phyloP scores from a whole-genome alignment of 2,113 vertebrate species.

The Hemicordylus capensis region DNA sequence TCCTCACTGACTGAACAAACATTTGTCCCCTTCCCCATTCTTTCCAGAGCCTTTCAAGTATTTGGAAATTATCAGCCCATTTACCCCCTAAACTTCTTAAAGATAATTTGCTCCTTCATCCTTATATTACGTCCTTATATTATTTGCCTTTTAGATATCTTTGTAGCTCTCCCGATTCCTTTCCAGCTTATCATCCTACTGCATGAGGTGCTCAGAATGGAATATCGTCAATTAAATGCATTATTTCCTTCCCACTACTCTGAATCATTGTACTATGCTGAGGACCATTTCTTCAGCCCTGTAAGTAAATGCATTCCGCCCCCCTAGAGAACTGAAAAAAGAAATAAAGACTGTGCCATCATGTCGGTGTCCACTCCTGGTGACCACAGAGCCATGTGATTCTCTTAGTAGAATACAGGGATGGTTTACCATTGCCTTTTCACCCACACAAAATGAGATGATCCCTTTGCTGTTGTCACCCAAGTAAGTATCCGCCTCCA shows the following conservation, averaged over 20 bases:
- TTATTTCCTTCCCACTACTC: neutral
- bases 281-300: neutral
- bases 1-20: neutral
- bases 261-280: neutral
- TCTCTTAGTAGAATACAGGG: no score
- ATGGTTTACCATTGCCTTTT: no score
- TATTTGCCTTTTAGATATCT: neutral
- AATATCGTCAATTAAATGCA: neutral
- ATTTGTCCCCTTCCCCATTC: neutral
- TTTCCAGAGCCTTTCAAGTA: neutral
- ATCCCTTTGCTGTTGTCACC: no score
- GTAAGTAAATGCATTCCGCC: neutral
- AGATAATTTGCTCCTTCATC: neutral
- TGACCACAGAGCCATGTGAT: no score
- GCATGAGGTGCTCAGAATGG: neutral
- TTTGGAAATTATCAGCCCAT: neutral
- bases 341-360: no score
- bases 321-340: neutral
- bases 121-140: neutral
- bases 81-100: neutral
- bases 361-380: no score
- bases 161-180: neutral
- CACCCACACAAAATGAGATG: no score
- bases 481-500: no score
- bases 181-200: conserved; percentile 5